Evolutionary conservation across 1,140 invertebrate genomes (phyloP), one percentile per base, ranked within the genome.

Genomic region (Cotesia typhae): DNA sequence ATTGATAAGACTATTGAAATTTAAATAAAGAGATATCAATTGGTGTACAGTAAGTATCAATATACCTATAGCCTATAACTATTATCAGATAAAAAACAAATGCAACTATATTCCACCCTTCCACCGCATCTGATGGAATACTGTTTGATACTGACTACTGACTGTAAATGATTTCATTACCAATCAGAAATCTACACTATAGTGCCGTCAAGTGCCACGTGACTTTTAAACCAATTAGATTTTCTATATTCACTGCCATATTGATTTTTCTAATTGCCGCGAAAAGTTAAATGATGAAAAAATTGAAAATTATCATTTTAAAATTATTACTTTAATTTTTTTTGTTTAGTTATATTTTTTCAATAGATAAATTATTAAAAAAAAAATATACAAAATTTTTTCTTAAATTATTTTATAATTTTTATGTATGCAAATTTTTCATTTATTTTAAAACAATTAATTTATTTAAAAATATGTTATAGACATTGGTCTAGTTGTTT

Each of bases 121-220:
- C 81, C 80, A 78, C 77, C 76, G 78, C 78, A 78, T 72, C 76
- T 66, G 66, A 78, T 79, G 77, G 69, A 74, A 77, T 71, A 83
- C 82, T 81, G 78, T 7, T 35, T 59, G 17, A 7, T 59, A 20
- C 57, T 59, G 57, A 59, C 4, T 59, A 59, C 57, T 59, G 4
- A 80, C 79, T 72, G 71, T 67, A 67, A 61, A 61, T 38, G 51
- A 53, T 52, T 67, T 67, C 59, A 12, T 59, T 36, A 35, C 71
- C 71, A 72, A 72, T 72, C 55, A 63, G 12, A 12, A 10, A n/a
- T n/a, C 41, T 37, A 63, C 60, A 4, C 47, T 65, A 37, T 20
- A 17, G 14, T 47, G 6, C 6, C 1, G 17, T 47, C 20, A 51
- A 17, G 10, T 3, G 7, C 38, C 63, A 65, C 63, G 63, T 65